Evolutionary conservation across 1,140 invertebrate species (phyloP).

Genomic region (Dendrolimus kikuchii): DNA sequence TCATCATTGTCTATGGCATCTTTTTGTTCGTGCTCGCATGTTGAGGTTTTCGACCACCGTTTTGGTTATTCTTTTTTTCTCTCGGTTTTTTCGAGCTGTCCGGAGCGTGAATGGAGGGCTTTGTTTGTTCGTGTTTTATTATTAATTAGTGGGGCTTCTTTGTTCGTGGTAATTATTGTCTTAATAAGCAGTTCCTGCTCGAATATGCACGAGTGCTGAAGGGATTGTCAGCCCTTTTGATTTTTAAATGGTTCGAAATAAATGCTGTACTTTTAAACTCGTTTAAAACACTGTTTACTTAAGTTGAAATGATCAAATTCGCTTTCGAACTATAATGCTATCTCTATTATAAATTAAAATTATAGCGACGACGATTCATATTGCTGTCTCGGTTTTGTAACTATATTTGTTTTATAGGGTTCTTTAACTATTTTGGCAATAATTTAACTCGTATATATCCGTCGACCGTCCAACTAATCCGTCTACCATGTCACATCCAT

Average conservation of each 20-base stretch:
- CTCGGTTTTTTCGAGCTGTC: conserved; percentile 47
- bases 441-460: too few species aligned
- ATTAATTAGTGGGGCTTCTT: conserved; percentile 70
- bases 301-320: too few species aligned
- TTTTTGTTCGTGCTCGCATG: conserved; percentile 68
- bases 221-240: conserved; percentile 51
- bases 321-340: too few species aligned
- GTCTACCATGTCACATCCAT: too few species aligned
- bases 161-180: conserved; percentile 71
- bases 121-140: conserved; percentile 72
- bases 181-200: conserved; percentile 70
- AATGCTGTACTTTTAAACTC: conserved; percentile 5
- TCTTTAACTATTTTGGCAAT: too few species aligned
- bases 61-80: conserved; percentile 64
- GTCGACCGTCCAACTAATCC: too few species aligned
- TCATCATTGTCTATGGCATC: conserved; percentile 68
- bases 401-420: too few species aligned
- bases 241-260: conserved; percentile 37
- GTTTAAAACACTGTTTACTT: conserved; percentile 8
- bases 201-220: conserved; percentile 47
- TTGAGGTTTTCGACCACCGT: conserved; percentile 69
- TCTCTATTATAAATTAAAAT: too few species aligned
- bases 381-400: too few species aligned
- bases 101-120: conserved; percentile 65
- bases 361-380: too few species aligned